Evolutionary conservation across 35 echinoderm and acorn worm species (phyloP), one percentile per base, ranked within the genome.

Genomic region (Ptychodera flava): DNA sequence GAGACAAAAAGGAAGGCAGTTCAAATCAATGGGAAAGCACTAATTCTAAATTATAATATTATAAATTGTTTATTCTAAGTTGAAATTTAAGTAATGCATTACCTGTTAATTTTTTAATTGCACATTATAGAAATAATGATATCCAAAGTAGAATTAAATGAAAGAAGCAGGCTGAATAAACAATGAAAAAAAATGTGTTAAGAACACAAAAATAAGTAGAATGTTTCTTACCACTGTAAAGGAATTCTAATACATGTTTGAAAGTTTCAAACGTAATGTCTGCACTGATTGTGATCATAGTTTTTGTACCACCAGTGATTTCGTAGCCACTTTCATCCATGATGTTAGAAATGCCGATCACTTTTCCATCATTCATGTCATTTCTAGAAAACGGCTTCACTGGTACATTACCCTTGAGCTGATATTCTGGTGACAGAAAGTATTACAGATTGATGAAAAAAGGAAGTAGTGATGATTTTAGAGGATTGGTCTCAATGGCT

Each of bases 301-400:
- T 88, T 14, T 22, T 64, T 6, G 22, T 22, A 22, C 45, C 22
- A 64, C 22, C 22, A 78, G 35, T 35, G 77, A 16, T 33, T 36
- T 81, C n/a, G 35, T 84, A 85, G 0, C 36, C 80, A 34, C 81
- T 64, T 85, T 86, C 89, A 30, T 52, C 82, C 31, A 78, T 31
- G 36, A 94, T 94, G 38, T 86, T 80, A 35, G 93, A 78, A 28
- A 94, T 34, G 53, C 93, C 93, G 75, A 83, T 79, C 29, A 94
- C 79, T 37, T 85, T 89, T 22, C 93, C 93, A 75, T 91, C 90
- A 45, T 94, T 94, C 38, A 91, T 86, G 2, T 80, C 93, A 84
- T 79, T 77, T 77, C 86, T 78, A 31, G 82, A 38, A 38, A 87
- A 94, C 15, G 89, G 83, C 82, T 83, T 83, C 16, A 36, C 35